Evolutionary conservation across 2,797 vertebrate genomes (phyloP).

Genomic region (Neomorphus geoffroyi): DNA sequence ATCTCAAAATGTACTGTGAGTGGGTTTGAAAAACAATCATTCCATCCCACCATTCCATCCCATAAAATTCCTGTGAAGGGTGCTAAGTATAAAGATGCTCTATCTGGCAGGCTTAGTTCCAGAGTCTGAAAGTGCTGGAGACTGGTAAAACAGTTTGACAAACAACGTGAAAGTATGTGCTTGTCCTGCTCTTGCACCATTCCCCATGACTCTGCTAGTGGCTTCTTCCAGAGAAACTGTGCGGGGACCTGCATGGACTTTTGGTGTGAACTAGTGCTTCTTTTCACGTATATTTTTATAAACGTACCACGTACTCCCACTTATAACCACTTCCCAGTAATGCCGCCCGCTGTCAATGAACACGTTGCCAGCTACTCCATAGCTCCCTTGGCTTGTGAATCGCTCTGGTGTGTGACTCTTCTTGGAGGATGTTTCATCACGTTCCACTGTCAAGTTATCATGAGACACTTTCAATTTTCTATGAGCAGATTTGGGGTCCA

Average conservation of each 20-base stretch:
- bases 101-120: neutral
- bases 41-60: neutral
- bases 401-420: slow-evolving; percentile 96
- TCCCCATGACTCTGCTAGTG: neutral
- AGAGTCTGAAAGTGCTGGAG: neutral
- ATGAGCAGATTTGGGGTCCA: slow-evolving; percentile 96
- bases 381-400: slow-evolving; percentile 95
- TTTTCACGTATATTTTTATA: neutral
- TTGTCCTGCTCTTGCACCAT: neutral
- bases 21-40: neutral
- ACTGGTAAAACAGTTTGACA: neutral
- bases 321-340: slow-evolving; percentile 98
- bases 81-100: neutral
- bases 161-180: neutral
- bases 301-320: slow-evolving; percentile 94
- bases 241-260: neutral
- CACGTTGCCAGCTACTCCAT: slow-evolving; percentile 92
- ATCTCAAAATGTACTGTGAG: neutral
- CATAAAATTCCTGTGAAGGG: neutral
- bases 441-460: slow-evolving; percentile 95
- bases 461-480: slow-evolving; percentile 95
- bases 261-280: neutral
- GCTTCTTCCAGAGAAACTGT: neutral
- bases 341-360: slow-evolving; percentile 98
- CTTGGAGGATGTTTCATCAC: slow-evolving; percentile 94